Conservation (phyloP, 1,140 invertebrate genomes). For the Aphis gossypii region DNA sequence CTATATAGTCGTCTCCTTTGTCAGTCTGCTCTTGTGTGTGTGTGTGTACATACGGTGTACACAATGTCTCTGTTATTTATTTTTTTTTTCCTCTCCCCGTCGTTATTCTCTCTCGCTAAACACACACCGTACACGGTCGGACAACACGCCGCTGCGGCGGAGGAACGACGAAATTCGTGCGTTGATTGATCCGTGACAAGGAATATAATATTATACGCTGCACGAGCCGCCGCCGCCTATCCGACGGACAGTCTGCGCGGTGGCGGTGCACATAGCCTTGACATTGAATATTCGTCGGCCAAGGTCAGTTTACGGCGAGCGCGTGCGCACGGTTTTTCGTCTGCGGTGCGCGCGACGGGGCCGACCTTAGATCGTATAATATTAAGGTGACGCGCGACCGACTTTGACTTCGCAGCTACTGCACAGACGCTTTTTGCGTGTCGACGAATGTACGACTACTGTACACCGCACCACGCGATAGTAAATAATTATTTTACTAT, state of each 20-base stretch:
- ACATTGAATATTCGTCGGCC: slow-evolving; percentile 37
- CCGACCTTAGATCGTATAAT: not conserved
- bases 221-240: not conserved
- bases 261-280: not conserved
- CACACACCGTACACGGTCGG: not conserved
- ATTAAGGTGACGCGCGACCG: not conserved
- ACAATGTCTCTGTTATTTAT: not conserved
- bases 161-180: not conserved
- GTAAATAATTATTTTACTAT: no score
- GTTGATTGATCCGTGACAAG: slow-evolving; percentile 53
- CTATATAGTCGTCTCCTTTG: not conserved
- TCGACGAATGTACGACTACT: not conserved
- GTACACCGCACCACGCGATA: no score
- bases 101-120: not conserved
- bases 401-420: not conserved
- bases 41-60: not conserved
- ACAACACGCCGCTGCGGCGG: not conserved
- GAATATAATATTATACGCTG: not conserved
- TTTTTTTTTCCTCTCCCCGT: no score
- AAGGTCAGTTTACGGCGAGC: slow-evolving; percentile 20
- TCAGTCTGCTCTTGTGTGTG: not conserved
- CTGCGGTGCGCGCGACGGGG: not conserved
- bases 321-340: not conserved
- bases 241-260: not conserved
- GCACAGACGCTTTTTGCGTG: not conserved